Conservation (phyloP, 2,797 vertebrate species). For the Hydrocynus forskahlii region DNA sequence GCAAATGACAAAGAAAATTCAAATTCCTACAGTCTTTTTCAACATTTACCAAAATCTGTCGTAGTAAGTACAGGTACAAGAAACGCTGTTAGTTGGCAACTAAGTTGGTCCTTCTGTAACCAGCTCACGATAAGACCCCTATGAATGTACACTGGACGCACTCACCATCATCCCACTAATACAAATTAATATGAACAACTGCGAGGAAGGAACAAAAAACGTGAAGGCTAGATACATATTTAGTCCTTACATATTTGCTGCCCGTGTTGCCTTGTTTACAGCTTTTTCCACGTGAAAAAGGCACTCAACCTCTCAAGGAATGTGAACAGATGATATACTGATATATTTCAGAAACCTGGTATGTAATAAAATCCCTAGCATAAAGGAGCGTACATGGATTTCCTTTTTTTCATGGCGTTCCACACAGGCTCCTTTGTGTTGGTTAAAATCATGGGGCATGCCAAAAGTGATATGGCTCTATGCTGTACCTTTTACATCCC, state of each 20-base stretch:
- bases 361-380: neutral
- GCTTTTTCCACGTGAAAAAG: constrained; percentile 46
- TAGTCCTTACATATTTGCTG: constrained; percentile 5
- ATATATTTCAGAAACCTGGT: constrained; percentile 3
- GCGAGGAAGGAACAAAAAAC: neutral
- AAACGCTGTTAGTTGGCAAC: constrained; percentile 44
- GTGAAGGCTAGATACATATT: constrained; percentile 12
- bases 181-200: constrained; percentile 10
- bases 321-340: constrained; percentile 46
- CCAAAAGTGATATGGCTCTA: neutral
- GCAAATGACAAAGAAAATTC: constrained; percentile 56
- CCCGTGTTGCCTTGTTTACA: constrained; percentile 18
- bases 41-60: constrained; percentile 24
- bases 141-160: neutral
- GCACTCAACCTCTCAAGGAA: constrained; percentile 52
- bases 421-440: neutral
- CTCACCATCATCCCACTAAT: constrained; percentile 6
- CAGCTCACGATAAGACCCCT: constrained; percentile 9
- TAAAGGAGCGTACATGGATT: neutral
- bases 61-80: constrained; percentile 21
- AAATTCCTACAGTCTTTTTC: constrained; percentile 43
- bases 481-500: neutral
- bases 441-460: neutral
- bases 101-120: constrained; percentile 54
- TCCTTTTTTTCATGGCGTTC: neutral